Evolutionary conservation across 2,113 vertebrate genomes (phyloP).

Genomic region (Pitta sordida): DNA sequence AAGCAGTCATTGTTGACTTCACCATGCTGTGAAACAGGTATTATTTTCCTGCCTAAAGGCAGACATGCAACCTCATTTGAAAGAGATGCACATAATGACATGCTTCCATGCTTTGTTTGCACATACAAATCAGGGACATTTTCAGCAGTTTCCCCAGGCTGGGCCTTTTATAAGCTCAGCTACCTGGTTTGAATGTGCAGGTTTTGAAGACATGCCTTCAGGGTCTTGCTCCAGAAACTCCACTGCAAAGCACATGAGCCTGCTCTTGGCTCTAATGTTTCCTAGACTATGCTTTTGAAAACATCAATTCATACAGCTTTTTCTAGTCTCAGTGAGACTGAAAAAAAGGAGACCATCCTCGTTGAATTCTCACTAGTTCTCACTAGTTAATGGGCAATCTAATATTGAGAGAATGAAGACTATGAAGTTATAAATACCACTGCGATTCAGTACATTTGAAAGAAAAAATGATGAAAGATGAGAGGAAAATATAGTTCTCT

Average conservation of each 20-base stretch:
- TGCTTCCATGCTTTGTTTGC: background rate
- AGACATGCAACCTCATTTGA: background rate
- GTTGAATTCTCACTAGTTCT: slow-evolving; percentile 19
- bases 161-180: background rate
- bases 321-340: background rate
- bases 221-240: background rate
- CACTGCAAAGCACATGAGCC: background rate
- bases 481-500: background rate
- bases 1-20: background rate
- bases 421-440: background rate
- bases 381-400: slow-evolving; percentile 29
- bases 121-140: background rate
- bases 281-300: background rate
- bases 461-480: background rate
- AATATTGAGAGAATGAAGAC: background rate
- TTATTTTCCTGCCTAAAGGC: slow-evolving; percentile 2
- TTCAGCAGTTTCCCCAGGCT: background rate
- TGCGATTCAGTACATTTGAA: background rate
- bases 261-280: background rate
- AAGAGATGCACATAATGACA: background rate
- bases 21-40: background rate
- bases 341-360: background rate
- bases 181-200: background rate
- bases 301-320: background rate
- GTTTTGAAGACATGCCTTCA: background rate